Evolutionary conservation across 2,797 vertebrate species (phyloP).

Genomic region (Myripristis jacobus): DNA sequence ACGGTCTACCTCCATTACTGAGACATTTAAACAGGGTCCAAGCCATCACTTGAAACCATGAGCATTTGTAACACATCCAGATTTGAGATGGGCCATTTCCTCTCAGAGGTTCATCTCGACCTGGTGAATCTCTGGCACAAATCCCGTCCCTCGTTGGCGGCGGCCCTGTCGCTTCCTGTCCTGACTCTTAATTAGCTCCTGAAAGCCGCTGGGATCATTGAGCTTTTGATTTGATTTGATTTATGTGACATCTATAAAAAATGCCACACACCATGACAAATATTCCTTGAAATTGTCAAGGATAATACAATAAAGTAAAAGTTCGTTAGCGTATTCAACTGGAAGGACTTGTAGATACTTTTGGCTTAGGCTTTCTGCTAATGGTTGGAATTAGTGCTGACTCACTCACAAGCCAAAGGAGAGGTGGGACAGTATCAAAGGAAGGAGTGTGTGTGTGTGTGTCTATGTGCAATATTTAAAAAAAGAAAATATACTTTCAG

Average conservation of each 20-base stretch:
- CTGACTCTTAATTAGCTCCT: constrained; percentile 55
- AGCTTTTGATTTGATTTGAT: too few relatives aligned
- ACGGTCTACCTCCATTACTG: constrained; percentile 51
- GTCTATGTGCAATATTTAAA: too few relatives aligned
- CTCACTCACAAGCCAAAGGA: constrained; percentile 28
- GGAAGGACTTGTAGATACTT: constrained; percentile 18
- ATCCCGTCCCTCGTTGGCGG: constrained; percentile 44
- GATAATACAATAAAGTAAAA: too few relatives aligned
- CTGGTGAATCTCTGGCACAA: constrained; percentile 54
- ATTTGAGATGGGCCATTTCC: constrained; percentile 63
- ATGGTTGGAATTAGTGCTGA: constrained; percentile 55
- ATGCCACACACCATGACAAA: too few relatives aligned
- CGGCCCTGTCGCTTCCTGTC: constrained; percentile 44
- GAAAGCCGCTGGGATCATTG: constrained; percentile 42
- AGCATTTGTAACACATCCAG: constrained; percentile 70
- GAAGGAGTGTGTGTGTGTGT: too few relatives aligned
- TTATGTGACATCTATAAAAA: too few relatives aligned
- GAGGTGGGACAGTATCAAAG: background rate
- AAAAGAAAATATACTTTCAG: too few relatives aligned
- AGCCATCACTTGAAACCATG: constrained; percentile 50
- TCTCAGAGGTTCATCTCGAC: constrained; percentile 50
- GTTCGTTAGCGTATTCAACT: constrained; percentile 60
- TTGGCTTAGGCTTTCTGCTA: constrained; percentile 40
- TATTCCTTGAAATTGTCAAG: too few relatives aligned
- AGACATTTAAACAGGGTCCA: constrained; percentile 38